These are phyloP conservation scores for Yponomeuta plumbellus DNA, from an alignment of 2,888 invertebrate species.

Conservation along the genomic window DNA sequence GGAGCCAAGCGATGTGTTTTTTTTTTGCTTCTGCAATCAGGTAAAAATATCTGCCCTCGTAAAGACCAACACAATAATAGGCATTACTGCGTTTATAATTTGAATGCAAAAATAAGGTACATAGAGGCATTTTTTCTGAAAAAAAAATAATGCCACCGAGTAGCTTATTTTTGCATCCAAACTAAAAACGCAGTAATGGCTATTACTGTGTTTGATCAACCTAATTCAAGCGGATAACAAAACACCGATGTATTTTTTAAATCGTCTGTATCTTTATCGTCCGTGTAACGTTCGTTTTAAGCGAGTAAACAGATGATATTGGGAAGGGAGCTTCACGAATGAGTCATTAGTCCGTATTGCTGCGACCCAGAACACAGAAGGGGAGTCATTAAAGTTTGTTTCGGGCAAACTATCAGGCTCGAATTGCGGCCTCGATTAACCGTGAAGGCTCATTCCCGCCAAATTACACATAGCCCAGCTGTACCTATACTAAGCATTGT, in stretches of 20 bases:
- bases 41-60: too few species aligned
- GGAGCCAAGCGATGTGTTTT: too few species aligned
- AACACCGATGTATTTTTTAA: background rate
- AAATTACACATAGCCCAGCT: background rate
- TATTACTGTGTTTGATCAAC: too few species aligned
- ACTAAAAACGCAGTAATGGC: too few species aligned
- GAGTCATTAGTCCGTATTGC: slow-evolving; percentile 7
- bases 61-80: too few species aligned
- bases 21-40: too few species aligned
- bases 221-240: background rate
- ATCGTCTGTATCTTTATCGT: background rate
- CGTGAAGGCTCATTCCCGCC: slow-evolving; percentile 14
- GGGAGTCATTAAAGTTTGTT: slow-evolving; percentile 45
- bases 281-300: background rate
- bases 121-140: too few species aligned
- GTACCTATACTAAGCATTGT: too few species aligned
- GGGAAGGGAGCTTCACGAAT: background rate
- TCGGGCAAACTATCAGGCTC: slow-evolving; percentile 35
- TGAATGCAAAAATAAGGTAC: too few species aligned
- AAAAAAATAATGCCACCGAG: too few species aligned
- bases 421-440: slow-evolving; percentile 49
- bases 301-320: slow-evolving; percentile 4
- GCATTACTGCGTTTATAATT: too few species aligned
- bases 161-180: too few species aligned
- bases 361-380: slow-evolving; percentile 21